Percentiles rank a stretch among this genome's conserved stretches.
phyloP scores from a whole-genome alignment of 2,113 vertebrate genomes.

The Rhodinocichla rosea region DNA sequence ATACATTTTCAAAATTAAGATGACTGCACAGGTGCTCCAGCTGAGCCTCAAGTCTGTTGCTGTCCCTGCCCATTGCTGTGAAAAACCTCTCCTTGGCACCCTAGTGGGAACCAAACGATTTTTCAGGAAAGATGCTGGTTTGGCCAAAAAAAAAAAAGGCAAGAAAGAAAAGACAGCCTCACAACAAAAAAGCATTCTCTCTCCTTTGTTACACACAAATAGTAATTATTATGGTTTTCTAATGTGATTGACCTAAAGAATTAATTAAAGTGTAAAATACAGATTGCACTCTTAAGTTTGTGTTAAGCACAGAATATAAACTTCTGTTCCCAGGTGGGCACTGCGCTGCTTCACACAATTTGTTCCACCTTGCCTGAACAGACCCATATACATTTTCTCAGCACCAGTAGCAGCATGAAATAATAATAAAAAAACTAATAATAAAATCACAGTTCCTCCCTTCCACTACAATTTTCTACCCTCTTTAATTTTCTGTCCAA shows the following conservation, averaged over 20 bases:
- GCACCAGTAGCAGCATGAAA: background rate
- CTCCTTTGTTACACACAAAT: background rate
- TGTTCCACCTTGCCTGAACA: background rate
- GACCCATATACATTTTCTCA: background rate
- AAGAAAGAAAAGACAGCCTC: background rate
- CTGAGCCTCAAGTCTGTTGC: constrained; percentile 19
- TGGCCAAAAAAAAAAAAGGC: background rate
- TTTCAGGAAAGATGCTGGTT: background rate
- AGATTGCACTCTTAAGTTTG: background rate
- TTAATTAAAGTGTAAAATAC: background rate
- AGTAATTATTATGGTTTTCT: background rate
- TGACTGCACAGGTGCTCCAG: constrained; percentile 38
- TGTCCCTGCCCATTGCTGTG: background rate
- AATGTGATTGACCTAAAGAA: background rate
- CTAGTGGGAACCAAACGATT: background rate
- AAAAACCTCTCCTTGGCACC: background rate
- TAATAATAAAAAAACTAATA: background rate
- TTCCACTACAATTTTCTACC: background rate
- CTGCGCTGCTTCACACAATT: background rate
- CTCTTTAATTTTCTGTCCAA: background rate
- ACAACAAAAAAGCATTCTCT: background rate
- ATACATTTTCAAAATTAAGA: constrained; percentile 72
- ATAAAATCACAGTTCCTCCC: background rate
- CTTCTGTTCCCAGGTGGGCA: background rate
- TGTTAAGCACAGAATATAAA: background rate